Evolutionary conservation across 2,888 invertebrate species (phyloP).

Genomic region (Conchocele bisecta): DNA sequence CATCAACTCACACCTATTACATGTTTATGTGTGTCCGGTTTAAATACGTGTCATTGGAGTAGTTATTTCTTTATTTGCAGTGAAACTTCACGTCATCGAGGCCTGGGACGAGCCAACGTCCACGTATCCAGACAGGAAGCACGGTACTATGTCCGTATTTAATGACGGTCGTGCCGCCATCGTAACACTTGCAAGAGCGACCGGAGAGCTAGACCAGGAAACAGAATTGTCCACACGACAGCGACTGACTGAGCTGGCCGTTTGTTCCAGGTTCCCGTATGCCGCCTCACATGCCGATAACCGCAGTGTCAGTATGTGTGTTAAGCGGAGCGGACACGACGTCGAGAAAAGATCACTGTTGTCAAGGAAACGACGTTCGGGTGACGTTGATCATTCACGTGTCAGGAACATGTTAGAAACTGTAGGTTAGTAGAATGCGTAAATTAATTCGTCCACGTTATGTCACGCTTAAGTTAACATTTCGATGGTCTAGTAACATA

Average conservation of each 20-base stretch:
- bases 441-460: too few species aligned
- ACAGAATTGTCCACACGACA: slow-evolving; percentile 4
- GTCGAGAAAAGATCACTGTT: slow-evolving; percentile 39
- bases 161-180: slow-evolving; percentile 61
- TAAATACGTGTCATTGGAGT: too few species aligned
- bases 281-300: background rate
- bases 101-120: slow-evolving; percentile 65
- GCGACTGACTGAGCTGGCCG: slow-evolving; percentile 54
- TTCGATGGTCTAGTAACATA: too few species aligned
- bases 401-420: slow-evolving; percentile 31
- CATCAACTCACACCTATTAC: too few species aligned
- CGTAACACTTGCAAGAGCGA: slow-evolving; percentile 38
- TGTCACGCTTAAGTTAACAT: too few species aligned
- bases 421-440: slow-evolving; percentile 39
- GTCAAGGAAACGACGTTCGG: slow-evolving; percentile 44
- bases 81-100: slow-evolving; percentile 58
- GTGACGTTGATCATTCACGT: slow-evolving; percentile 47
- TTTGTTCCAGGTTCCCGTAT: slow-evolving; percentile 53
- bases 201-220: background rate
- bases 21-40: too few species aligned
- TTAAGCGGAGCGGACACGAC: slow-evolving; percentile 15
- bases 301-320: slow-evolving; percentile 18
- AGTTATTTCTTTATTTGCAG: too few species aligned
- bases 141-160: slow-evolving; percentile 55
- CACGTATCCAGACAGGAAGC: slow-evolving; percentile 42